Evolutionary conservation across 2,797 vertebrate genomes (phyloP).

Genomic region (Gallinago nigripennis): DNA sequence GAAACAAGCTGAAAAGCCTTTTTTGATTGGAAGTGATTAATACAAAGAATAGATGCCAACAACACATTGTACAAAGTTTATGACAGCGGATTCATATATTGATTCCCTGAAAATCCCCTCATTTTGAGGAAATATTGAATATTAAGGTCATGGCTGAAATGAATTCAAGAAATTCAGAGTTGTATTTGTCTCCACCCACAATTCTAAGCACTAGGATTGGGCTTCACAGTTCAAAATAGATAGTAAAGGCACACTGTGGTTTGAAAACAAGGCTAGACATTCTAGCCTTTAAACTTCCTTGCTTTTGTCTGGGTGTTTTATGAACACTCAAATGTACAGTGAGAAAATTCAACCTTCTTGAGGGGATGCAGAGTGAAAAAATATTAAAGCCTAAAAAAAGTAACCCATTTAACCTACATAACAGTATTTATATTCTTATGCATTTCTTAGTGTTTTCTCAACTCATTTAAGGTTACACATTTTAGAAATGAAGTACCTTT

Average conservation of each 20-base stretch:
- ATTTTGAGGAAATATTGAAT: conserved; percentile 13
- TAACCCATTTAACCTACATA: not conserved
- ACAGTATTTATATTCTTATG: not conserved
- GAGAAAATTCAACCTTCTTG: not conserved
- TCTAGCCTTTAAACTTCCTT: conserved; percentile 5
- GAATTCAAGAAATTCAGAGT: not conserved
- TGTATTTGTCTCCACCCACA: not conserved
- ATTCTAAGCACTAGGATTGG: conserved; percentile 12
- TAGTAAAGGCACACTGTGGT: conserved; percentile 63
- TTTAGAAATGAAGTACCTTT: not conserved
- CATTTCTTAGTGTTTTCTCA: not conserved
- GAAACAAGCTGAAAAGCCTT: conserved; percentile 44
- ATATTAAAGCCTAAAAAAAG: not conserved
- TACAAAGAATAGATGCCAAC: conserved; percentile 45
- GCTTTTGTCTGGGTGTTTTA: conserved; percentile 7
- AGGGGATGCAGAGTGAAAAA: not conserved
- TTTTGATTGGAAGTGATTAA: conserved; percentile 14
- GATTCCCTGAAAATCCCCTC: conserved; percentile 11
- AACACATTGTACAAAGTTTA: conserved; percentile 12
- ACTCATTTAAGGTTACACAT: not conserved
- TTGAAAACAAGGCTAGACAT: conserved; percentile 25
- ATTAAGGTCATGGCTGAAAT: conserved; percentile 28
- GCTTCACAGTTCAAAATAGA: not conserved
- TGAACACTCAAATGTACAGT: not conserved
- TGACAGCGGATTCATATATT: not conserved